Conservation (phyloP, 2,888 invertebrate genomes). For the Camponotus fellah region DNA sequence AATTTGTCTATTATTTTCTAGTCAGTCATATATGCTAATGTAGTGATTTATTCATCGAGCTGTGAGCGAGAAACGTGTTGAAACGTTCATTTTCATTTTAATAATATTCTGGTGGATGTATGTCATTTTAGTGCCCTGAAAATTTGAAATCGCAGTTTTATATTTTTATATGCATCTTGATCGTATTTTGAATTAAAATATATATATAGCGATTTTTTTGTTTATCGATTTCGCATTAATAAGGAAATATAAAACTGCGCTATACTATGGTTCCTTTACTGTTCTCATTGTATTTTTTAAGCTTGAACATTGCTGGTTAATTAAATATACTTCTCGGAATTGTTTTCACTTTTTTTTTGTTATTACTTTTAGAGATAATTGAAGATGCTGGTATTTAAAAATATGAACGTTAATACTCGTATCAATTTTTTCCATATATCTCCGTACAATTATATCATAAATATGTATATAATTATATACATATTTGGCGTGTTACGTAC, state of each 20-base stretch:
- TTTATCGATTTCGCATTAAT: conserved; percentile 27
- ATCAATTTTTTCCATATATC: background rate
- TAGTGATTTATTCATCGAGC: conserved; percentile 22
- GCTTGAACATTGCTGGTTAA: background rate
- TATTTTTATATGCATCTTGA: conserved; percentile 33
- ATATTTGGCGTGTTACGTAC: background rate
- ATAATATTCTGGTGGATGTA: conserved; percentile 36
- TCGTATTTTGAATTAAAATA: conserved; percentile 11
- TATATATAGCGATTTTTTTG: conserved; percentile 24
- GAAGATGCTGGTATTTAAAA: background rate
- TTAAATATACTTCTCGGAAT: background rate
- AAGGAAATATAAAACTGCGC: conserved; percentile 19
- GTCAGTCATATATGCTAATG: background rate
- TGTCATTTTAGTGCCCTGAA: conserved; percentile 26
- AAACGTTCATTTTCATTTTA: conserved; percentile 46
- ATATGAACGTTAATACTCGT: background rate
- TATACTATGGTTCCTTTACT: background rate
- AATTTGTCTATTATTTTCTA: background rate
- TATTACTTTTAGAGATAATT: background rate
- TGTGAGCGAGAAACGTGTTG: background rate
- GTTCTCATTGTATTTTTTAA: conserved; percentile 2
- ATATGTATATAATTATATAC: too few species aligned
- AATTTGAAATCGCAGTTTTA: conserved; percentile 43
- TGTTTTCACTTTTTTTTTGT: too few species aligned
- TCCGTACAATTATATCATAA: background rate